Percentiles rank a stretch among this genome's conserved stretches.
Evolutionary conservation across 2,113 vertebrate species (phyloP).

Genomic region (Bubalus kerabau): DNA sequence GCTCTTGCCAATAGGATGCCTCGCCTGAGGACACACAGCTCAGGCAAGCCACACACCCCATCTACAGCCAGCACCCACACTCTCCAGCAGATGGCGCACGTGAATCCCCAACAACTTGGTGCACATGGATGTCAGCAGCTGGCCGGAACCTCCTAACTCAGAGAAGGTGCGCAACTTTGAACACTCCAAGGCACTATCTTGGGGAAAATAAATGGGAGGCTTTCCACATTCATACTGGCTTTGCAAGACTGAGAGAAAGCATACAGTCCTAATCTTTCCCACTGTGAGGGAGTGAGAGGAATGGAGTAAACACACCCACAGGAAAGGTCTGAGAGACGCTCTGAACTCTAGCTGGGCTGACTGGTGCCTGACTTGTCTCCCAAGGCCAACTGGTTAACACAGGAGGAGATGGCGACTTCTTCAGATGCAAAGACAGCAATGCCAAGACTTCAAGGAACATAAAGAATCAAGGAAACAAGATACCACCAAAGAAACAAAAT

Average conservation of each 20-base stretch:
- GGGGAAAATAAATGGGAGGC: neutral
- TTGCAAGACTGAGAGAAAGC: neutral
- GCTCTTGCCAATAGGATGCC: neutral
- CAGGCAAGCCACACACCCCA: no score
- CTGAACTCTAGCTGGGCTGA: neutral
- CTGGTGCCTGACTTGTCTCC: neutral
- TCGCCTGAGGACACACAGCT: neutral
- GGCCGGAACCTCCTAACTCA: neutral
- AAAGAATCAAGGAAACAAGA: neutral
- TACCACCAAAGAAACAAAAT: neutral
- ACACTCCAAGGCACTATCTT: neutral
- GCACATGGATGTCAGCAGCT: neutral
- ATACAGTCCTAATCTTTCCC: neutral
- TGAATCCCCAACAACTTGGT: neutral
- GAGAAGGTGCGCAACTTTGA: neutral
- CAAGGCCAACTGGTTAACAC: neutral
- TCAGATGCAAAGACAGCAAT: neutral
- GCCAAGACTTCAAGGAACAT: neutral
- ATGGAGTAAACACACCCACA: neutral
- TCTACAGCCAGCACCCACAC: neutral
- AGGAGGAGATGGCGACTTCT: neutral
- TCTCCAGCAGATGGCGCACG: neutral
- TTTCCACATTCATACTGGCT: neutral
- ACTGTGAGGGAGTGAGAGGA: neutral
- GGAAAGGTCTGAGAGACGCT: neutral